These are phyloP conservation scores for Hypothenemus hampei DNA, from an alignment of 1,140 invertebrate genomes.

Conservation along the genomic window DNA sequence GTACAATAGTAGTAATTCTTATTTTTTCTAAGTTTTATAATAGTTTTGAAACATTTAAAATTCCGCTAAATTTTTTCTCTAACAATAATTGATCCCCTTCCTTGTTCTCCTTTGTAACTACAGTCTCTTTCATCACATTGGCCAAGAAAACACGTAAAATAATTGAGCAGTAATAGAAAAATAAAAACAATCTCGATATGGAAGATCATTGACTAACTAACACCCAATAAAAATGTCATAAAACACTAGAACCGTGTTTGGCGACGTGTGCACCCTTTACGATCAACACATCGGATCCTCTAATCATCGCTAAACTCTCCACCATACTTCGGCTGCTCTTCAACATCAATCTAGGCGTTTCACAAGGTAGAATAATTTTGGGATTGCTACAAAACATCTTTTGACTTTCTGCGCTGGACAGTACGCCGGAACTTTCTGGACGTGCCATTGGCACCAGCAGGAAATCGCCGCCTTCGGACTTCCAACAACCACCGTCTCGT, in stretches of 20 bases:
- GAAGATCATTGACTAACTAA: neutral
- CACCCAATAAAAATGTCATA: conserved; percentile 4
- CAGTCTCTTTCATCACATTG: neutral
- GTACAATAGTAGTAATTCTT: neutral
- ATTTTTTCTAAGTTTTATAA: neutral
- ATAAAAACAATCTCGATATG: neutral
- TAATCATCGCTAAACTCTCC: conserved; percentile 38
- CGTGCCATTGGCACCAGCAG: conserved; percentile 40
- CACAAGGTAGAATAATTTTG: conserved; percentile 29
- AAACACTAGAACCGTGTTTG: conserved; percentile 39
- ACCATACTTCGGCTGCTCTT: conserved; percentile 40
- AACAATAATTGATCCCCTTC: conserved; percentile 15
- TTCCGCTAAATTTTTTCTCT: neutral
- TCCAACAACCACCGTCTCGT: conserved; percentile 31
- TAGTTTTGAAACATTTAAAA: neutral
- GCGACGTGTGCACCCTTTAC: conserved; percentile 33
- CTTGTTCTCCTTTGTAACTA: neutral
- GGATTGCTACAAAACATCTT: conserved; percentile 32
- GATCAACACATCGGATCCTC: conserved; percentile 38
- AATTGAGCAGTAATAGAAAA: neutral
- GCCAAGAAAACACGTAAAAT: neutral
- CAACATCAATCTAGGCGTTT: conserved; percentile 29
- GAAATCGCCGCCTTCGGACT: conserved; percentile 35
- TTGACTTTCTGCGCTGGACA: conserved; percentile 32
- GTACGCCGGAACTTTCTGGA: conserved; percentile 38